Percentiles rank a stretch among this genome's conserved stretches.
Evolutionary conservation across 2,888 invertebrate species (phyloP).

Genomic region (Erpobdella octoculata): DNA sequence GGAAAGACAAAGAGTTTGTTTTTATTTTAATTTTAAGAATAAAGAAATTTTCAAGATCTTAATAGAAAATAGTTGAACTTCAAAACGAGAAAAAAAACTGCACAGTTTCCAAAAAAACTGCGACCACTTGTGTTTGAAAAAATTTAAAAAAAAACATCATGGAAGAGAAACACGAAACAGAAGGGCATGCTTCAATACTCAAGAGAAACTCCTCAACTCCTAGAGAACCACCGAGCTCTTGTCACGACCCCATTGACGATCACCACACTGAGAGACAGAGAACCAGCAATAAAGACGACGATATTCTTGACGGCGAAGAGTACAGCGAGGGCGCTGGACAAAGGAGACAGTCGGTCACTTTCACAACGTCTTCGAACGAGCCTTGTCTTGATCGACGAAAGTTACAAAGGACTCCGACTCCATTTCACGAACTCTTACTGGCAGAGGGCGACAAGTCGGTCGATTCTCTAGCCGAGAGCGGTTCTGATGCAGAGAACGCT

Average conservation of each 20-base stretch:
- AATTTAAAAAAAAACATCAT: too few species aligned
- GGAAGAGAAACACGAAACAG: background rate
- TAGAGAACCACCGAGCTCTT: too few species aligned
- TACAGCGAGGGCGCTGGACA: background rate
- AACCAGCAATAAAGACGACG: background rate
- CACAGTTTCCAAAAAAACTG: too few species aligned
- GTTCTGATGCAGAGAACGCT: background rate
- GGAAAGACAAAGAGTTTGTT: too few species aligned
- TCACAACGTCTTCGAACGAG: background rate
- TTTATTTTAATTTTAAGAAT: too few species aligned
- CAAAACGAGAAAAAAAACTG: too few species aligned
- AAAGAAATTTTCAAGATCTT: too few species aligned
- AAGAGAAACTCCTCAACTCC: background rate
- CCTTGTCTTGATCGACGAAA: constrained; percentile 1
- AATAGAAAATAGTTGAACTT: too few species aligned
- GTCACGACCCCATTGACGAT: too few species aligned
- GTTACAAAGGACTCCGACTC: constrained; percentile 15
- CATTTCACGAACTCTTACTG: constrained; percentile 12
- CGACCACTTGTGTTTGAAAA: too few species aligned
- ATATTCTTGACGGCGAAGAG: background rate
- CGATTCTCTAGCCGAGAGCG: background rate
- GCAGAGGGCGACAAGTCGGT: background rate
- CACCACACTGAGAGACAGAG: too few species aligned
- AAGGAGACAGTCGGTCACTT: constrained; percentile 12
- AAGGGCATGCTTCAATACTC: background rate